Conservation (phyloP, 2,888 invertebrate species). For the Scotopteryx bipunctaria region DNA sequence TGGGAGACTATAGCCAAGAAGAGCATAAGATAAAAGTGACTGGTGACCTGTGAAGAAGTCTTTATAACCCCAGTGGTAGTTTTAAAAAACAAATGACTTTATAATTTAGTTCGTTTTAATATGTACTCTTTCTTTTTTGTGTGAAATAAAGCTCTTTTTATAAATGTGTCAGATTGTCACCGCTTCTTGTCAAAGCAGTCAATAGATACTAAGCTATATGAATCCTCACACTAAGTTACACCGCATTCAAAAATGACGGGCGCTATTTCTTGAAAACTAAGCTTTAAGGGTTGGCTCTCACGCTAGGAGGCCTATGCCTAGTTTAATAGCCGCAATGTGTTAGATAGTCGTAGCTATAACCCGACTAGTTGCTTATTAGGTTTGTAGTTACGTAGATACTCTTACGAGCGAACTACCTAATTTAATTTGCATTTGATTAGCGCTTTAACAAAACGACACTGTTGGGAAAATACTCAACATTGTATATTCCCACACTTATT, state of each 20-base stretch:
- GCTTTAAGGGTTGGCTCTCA: slow-evolving; percentile 60
- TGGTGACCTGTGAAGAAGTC: too few relatives aligned
- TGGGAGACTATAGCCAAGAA: too few relatives aligned
- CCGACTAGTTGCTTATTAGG: slow-evolving; percentile 40
- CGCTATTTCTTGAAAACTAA: not conserved
- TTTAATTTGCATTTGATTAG: slow-evolving; percentile 17
- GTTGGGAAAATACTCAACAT: not conserved
- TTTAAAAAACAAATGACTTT: too few relatives aligned
- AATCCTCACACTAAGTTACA: too few relatives aligned
- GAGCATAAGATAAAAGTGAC: too few relatives aligned
- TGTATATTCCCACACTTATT: not conserved
- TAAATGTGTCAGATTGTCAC: too few relatives aligned
- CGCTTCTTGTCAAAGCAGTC: too few relatives aligned
- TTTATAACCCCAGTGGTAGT: too few relatives aligned
- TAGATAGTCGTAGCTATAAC: slow-evolving; percentile 51
- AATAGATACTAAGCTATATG: too few relatives aligned
- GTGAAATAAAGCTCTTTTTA: too few relatives aligned
- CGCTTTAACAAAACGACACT: not conserved
- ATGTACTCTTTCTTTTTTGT: too few relatives aligned
- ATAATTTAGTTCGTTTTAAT: too few relatives aligned
- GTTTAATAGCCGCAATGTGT: slow-evolving; percentile 64
- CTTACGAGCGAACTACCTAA: slow-evolving; percentile 11
- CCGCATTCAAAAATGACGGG: not conserved
- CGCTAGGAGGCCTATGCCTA: slow-evolving; percentile 61
- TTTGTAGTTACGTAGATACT: slow-evolving; percentile 36